These are phyloP conservation scores for Ascaphus truei DNA, from an alignment of 2,113 vertebrate species.

Conservation along the genomic window DNA sequence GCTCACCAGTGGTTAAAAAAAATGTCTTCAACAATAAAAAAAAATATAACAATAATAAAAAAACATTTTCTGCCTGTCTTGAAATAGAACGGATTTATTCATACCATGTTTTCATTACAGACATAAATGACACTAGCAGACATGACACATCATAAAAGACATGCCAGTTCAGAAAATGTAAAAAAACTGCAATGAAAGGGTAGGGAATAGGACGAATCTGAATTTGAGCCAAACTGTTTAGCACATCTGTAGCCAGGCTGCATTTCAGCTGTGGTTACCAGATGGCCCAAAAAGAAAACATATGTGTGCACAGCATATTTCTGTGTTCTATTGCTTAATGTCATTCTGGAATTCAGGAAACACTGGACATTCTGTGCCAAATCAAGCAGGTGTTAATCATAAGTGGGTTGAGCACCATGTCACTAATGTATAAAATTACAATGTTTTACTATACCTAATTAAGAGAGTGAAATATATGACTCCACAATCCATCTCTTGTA, in stretches of 20 bases:
- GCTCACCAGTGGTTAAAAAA: no score
- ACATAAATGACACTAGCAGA: slow-evolving; percentile 32
- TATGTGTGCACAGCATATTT: slow-evolving; percentile 39
- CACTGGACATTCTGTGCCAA: slow-evolving; percentile 35
- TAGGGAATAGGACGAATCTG: slow-evolving; percentile 36
- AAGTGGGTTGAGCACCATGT: slow-evolving; percentile 36
- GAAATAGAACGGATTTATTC: slow-evolving; percentile 4
- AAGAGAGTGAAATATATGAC: slow-evolving; percentile 35
- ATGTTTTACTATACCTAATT: slow-evolving; percentile 38
- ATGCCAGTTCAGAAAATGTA: slow-evolving; percentile 20
- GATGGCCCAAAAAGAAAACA: slow-evolving; percentile 35
- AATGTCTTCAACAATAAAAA: no score
- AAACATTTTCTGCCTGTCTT: background rate
- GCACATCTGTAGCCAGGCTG: slow-evolving; percentile 37
- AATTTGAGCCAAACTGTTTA: slow-evolving; percentile 36
- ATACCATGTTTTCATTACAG: slow-evolving; percentile 17
- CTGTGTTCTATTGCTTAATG: slow-evolving; percentile 39
- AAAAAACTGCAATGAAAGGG: slow-evolving; percentile 31
- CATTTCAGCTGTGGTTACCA: slow-evolving; percentile 37
- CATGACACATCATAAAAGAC: slow-evolving; percentile 35
- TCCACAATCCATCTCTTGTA: slow-evolving; percentile 9
- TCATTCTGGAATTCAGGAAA: slow-evolving; percentile 38
- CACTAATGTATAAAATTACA: slow-evolving; percentile 38
- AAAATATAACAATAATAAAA: no score
- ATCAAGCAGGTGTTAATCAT: slow-evolving; percentile 38